phyloP scores from a whole-genome alignment of 2,113 vertebrate species.

The Hipposideros armiger region DNA sequence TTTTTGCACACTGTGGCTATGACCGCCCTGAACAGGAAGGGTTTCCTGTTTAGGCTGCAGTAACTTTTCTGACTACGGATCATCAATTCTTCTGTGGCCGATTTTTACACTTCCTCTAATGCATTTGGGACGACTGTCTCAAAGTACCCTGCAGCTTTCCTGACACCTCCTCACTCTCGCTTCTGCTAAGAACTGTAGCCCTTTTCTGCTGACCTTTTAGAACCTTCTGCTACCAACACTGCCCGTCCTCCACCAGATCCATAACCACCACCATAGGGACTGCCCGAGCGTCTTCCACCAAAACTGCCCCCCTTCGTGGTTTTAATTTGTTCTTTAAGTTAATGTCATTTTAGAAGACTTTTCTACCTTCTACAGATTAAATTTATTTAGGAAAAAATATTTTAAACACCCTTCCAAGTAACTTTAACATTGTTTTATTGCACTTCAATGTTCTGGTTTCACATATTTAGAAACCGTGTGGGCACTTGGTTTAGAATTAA shows the following conservation, averaged over 20 bases:
- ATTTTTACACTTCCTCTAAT: conserved; percentile 96
- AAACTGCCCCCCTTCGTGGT: no score
- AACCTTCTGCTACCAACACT: no score
- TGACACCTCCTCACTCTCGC: no score
- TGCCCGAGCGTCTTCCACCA: no score
- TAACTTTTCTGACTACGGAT: conserved; percentile 97
- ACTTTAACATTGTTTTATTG: background rate
- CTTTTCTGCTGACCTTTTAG: no score
- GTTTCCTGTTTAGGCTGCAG: conserved; percentile 95
- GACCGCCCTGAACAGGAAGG: conserved; percentile 95
- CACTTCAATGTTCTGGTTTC: background rate
- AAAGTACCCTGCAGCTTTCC: conserved; percentile 99
- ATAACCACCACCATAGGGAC: no score
- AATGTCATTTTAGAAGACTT: background rate
- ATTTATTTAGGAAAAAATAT: conserved; percentile 5
- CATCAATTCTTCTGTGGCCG: conserved; percentile 93
- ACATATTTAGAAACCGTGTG: background rate
- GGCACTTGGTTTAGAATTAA: background rate
- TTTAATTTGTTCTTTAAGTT: background rate
- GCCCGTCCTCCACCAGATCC: no score
- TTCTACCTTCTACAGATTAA: background rate
- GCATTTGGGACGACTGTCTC: conserved; percentile 98
- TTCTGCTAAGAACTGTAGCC: no score
- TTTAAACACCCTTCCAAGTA: background rate
- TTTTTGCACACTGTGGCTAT: conserved; percentile 94